A percentile compares a stretch with the other conserved stretches of the same genome.
phyloP scores from a whole-genome alignment of 2,113 vertebrate genomes.

The Hyperopisus bebe region DNA sequence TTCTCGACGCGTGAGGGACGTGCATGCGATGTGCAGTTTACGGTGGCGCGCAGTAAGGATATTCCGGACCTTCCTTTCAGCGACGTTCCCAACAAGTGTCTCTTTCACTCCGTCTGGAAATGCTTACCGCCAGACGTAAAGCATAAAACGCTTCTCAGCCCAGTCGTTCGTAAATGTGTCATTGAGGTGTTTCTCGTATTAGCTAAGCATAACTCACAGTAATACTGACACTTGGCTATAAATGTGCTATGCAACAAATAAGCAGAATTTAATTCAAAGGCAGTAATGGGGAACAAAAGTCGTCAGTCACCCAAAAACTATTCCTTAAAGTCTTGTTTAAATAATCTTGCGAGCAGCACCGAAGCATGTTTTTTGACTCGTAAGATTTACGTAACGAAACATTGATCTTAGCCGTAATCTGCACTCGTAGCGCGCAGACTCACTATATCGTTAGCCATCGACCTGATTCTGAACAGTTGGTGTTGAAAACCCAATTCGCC shows the following conservation, averaged over 20 bases:
- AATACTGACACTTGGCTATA: neutral
- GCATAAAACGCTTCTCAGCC: neutral
- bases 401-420: neutral
- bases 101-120: neutral
- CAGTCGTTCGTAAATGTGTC: neutral
- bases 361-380: neutral
- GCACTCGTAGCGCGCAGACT: neutral
- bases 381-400: neutral
- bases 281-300: conserved; percentile 22
- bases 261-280: conserved; percentile 28
- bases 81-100: neutral
- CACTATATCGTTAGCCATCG: conserved; percentile 20
- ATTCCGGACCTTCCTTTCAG: neutral
- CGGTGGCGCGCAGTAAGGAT: neutral
- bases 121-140: neutral
- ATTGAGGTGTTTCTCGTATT: conserved; percentile 9
- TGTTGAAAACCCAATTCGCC: conserved; percentile 33
- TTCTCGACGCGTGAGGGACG: neutral
- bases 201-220: neutral
- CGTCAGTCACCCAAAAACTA: conserved; percentile 29
- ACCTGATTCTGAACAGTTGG: conserved; percentile 12
- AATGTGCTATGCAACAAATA: neutral
- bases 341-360: conserved; percentile 5
- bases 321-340: conserved; percentile 18
- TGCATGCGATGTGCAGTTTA: neutral